phyloP scores from a whole-genome alignment of 2,888 invertebrate genomes.

The Phortica magna region DNA sequence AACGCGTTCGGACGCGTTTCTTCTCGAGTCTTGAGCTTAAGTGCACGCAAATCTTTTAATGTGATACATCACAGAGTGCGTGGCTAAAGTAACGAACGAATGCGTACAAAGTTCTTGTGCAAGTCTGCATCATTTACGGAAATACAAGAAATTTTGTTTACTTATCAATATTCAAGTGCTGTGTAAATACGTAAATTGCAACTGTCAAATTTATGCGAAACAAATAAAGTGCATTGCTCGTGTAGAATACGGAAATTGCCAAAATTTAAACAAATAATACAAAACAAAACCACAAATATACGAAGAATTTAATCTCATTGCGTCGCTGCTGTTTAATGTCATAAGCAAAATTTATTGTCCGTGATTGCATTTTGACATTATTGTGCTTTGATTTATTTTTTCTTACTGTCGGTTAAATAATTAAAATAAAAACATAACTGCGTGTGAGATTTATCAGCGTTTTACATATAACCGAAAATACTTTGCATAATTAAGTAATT shows the following conservation, averaged over 20 bases:
- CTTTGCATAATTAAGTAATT: constrained; percentile 26
- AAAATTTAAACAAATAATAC: not conserved
- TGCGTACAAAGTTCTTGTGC: not conserved
- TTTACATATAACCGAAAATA: constrained; percentile 8
- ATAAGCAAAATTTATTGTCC: constrained; percentile 54
- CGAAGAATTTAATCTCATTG: not conserved
- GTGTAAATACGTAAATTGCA: constrained; percentile 7
- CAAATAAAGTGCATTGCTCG: constrained; percentile 3
- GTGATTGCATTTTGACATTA: constrained; percentile 62
- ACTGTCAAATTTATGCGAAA: constrained; percentile 13
- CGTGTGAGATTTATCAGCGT: constrained; percentile 7
- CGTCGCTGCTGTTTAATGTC: constrained; percentile 15
- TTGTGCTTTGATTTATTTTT: constrained; percentile 23
- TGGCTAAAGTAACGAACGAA: not conserved
- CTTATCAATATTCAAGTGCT: constrained; percentile 21
- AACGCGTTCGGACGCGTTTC: constrained; percentile 58
- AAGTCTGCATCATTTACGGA: not conserved
- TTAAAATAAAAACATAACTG: not conserved
- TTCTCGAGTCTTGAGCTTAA: constrained; percentile 53
- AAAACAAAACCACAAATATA: constrained; percentile 18
- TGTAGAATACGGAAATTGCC: constrained; percentile 17
- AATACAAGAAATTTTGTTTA: not conserved
- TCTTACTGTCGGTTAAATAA: not conserved
- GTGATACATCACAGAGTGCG: constrained; percentile 20
- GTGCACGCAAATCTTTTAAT: constrained; percentile 11